Conservation (phyloP, 2,797 vertebrate genomes). For the Hirundo rustica region DNA sequence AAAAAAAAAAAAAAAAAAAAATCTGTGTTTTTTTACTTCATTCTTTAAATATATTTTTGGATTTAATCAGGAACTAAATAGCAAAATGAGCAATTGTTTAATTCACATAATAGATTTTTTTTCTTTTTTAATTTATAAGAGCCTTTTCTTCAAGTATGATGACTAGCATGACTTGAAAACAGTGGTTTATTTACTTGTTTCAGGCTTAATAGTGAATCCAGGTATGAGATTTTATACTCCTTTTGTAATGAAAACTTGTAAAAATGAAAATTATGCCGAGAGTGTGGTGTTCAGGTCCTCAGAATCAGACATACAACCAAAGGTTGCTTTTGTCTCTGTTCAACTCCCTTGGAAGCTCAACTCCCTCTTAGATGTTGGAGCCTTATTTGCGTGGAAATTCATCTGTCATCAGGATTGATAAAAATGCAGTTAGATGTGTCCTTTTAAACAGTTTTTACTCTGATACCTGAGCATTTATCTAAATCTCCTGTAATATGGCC, state of each 20-base stretch:
- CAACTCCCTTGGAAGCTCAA: not conserved
- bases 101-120: not conserved
- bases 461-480: not conserved
- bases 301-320: not conserved
- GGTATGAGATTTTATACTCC: not conserved
- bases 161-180: not conserved
- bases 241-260: not conserved
- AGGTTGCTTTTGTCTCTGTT: not conserved
- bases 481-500: not conserved
- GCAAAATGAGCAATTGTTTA: not conserved
- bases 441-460: not conserved
- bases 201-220: not conserved
- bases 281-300: not conserved
- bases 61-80: not conserved
- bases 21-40: not conserved
- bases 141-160: not conserved
- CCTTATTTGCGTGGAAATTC: not conserved
- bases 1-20: too few relatives aligned
- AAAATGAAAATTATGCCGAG: not conserved
- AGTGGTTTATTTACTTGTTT: not conserved
- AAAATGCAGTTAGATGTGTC: fast-evolving
- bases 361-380: not conserved
- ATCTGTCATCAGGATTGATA: not conserved
- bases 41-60: not conserved
- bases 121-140: not conserved